Evolutionary conservation across 1,140 invertebrate species (phyloP).

Genomic region (Theocolax elegans): DNA sequence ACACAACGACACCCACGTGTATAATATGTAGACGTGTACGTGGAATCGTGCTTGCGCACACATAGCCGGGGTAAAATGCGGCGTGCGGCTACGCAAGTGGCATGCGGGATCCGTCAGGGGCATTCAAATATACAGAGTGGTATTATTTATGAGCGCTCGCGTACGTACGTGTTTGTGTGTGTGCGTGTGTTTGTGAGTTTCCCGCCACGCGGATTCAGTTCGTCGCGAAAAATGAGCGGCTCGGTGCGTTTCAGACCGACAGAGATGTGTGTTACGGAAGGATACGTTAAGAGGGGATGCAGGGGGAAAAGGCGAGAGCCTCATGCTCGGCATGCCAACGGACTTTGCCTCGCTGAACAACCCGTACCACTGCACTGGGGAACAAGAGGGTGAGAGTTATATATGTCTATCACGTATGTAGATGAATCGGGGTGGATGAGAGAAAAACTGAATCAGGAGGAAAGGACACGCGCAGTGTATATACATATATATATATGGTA

Average conservation of each 20-base stretch:
- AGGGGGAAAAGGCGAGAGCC: neutral
- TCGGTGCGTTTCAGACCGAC: neutral
- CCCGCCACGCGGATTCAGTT: conserved; percentile 44
- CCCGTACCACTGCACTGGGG: too few relatives aligned
- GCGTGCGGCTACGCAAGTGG: conserved; percentile 50
- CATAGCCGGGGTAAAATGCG: conserved; percentile 26
- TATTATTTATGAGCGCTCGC: conserved; percentile 62
- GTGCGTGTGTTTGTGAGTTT: too few relatives aligned
- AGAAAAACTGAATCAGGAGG: too few relatives aligned
- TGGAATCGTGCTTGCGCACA: neutral
- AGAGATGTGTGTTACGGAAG: neutral
- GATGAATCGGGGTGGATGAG: neutral
- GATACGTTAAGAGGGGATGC: neutral
- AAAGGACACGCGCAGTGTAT: too few relatives aligned
- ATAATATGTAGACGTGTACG: too few relatives aligned
- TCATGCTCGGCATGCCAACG: neutral
- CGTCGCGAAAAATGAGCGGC: conserved; percentile 36
- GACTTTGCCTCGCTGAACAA: too few relatives aligned
- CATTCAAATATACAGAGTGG: conserved; percentile 64
- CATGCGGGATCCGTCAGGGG: conserved; percentile 61
- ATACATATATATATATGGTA: too few relatives aligned
- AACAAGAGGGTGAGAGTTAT: neutral
- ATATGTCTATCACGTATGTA: neutral
- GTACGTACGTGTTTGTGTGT: conserved; percentile 44
- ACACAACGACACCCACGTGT: too few relatives aligned